Conservation (phyloP, 2,113 vertebrate species). For the Ceratotherium simum region DNA sequence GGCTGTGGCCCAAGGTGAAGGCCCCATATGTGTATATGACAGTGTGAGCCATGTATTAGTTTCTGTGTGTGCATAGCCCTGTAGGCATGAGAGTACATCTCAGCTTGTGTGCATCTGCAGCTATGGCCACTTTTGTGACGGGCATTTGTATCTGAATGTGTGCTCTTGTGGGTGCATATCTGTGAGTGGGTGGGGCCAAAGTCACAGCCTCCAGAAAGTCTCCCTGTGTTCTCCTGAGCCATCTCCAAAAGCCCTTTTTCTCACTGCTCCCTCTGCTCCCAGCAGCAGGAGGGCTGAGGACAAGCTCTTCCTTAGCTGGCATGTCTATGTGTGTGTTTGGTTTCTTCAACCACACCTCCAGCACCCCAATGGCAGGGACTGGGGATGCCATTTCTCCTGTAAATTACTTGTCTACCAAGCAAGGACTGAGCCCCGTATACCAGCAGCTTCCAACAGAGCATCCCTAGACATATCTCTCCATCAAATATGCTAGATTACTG, state of each 20-base stretch:
- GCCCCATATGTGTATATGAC: not conserved
- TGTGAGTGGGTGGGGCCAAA: not conserved
- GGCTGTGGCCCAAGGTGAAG: not conserved
- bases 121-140: not conserved
- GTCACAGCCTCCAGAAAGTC: not conserved
- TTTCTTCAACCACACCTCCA: not conserved
- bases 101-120: not conserved
- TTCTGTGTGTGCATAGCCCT: not conserved
- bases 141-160: not conserved
- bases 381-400: not conserved
- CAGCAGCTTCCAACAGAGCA: not conserved
- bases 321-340: not conserved
- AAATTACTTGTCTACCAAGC: not conserved
- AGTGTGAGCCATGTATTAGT: not conserved
- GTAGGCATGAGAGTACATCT: not conserved
- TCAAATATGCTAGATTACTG: not conserved
- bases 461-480: not conserved
- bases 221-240: not conserved
- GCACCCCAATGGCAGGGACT: not conserved
- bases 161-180: not conserved
- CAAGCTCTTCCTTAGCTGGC: not conserved
- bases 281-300: not conserved
- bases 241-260: not conserved
- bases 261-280: not conserved
- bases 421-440: not conserved